Base-by-base conservation (phyloP, 2,113 vertebrate genomes). In the Electrona antarctica region DNA sequence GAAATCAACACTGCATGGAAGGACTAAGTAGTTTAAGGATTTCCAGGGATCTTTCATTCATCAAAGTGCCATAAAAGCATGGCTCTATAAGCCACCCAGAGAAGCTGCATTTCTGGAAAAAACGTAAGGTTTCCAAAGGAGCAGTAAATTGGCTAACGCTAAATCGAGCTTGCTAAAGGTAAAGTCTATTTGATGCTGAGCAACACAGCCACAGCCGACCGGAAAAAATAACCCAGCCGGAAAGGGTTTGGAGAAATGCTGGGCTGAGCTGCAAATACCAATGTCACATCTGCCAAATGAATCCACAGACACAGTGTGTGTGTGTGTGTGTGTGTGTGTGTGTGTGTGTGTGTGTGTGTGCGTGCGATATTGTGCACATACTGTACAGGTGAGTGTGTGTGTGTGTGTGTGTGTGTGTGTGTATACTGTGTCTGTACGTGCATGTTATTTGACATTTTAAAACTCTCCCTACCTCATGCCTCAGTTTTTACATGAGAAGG, bases 161-260 rank as follows among this genome's bases (percentile, higher is more conserved):
- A 66, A 78, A 82, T 85, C 77, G 73, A 65, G 80, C 78, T 21
- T 64, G 74, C 62, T 76, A 47, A 59, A 59, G 57, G 47, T 41
- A 41, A 71, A 63, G 66, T 71, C 60, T 21, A 72, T 74, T 85
- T 70, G 41, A 82, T 80, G 68, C 21, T 64, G 52, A 65, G 45
- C 63, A 77, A 74, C 29, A 62, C 41, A 71, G 64, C 50, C 10
- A 13, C 63, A 62, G 80, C n/a, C 3, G 10, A 21, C 11, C 6
- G 12, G n/a, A 29, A 51, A 50, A 64, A n/a, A 21, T 21, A 76
- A 63, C 60, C 64, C 67, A 62, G 67, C 54, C 51, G 72, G 61
- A 84, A 60, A 76, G 58, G 21, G 50, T 84, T 84, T 65, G 51
- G 61, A 75, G 57, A 79, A 67, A 49, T 21, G 71, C 64, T 57